Conservation (phyloP, 2,888 invertebrate genomes). For the Aelia acuminata region DNA sequence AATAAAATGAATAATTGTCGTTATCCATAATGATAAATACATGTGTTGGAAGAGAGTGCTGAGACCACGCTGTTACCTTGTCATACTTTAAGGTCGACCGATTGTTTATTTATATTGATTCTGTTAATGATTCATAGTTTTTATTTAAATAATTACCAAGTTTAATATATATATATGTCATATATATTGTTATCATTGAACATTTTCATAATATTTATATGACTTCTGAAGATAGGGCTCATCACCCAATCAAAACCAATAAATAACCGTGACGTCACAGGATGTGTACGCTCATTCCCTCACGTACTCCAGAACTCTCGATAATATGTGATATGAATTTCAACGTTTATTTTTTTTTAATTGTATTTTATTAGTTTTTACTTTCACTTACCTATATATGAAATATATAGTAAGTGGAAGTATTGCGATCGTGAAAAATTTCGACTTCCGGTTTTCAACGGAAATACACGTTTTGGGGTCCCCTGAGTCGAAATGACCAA, state of each 20-base stretch:
- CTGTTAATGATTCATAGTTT: neutral
- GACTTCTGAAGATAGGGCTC: neutral
- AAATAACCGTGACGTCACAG: neutral
- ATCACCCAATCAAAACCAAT: neutral
- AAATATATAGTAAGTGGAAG: too few species aligned
- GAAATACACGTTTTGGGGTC: too few species aligned
- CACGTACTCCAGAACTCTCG: slow-evolving; percentile 16
- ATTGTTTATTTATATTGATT: neutral
- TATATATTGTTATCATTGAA: neutral
- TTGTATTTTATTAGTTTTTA: too few species aligned
- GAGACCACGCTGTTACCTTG: neutral
- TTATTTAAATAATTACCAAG: neutral
- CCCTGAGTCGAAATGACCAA: too few species aligned
- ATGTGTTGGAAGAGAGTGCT: neutral
- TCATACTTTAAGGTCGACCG: neutral
- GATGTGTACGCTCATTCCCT: neutral
- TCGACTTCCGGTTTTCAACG: too few species aligned
- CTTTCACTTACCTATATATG: too few species aligned
- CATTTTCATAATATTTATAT: neutral
- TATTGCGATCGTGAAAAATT: too few species aligned
- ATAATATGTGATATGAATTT: neutral
- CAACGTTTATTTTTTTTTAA: neutral
- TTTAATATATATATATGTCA: too few species aligned
- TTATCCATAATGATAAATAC: neutral
- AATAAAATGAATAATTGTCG: neutral